Evolutionary conservation across 2,113 vertebrate species (phyloP).

Genomic region (Lepisosteus osseus): DNA sequence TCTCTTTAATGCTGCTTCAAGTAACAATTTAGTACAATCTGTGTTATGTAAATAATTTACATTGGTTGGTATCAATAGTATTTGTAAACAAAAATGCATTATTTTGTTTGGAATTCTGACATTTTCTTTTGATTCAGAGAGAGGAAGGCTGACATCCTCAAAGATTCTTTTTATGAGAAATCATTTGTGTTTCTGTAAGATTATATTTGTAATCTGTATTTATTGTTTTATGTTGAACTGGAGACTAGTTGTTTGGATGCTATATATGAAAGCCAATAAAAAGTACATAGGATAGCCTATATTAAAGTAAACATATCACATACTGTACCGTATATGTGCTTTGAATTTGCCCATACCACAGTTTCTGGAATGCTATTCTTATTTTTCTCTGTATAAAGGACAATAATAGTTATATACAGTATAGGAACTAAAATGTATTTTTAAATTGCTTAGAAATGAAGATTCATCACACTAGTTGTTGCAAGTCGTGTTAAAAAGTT

Average conservation of each 20-base stretch:
- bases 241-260: too few relatives aligned
- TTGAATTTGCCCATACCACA: neutral
- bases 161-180: slow-evolving; percentile 4
- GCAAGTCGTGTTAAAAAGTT: neutral
- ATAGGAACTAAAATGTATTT: slow-evolving; percentile 20
- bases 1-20: slow-evolving; percentile 26
- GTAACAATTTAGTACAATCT: slow-evolving; percentile 42
- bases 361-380: slow-evolving; percentile 17
- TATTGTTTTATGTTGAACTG: too few relatives aligned
- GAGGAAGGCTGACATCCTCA: slow-evolving; percentile 13
- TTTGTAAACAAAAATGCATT: slow-evolving; percentile 19
- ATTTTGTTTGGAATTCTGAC: slow-evolving; percentile 19
- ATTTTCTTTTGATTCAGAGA: slow-evolving; percentile 9
- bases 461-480: slow-evolving; percentile 1
- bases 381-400: slow-evolving; percentile 16
- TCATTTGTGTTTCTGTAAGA: neutral
- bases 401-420: neutral
- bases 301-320: too few relatives aligned
- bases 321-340: too few relatives aligned
- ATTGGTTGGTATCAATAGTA: neutral
- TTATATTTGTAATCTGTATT: neutral
- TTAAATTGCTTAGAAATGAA: slow-evolving; percentile 16
- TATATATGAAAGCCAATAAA: too few relatives aligned
- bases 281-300: too few relatives aligned
- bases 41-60: slow-evolving; percentile 23